Evolutionary conservation across 1,140 invertebrate genomes (phyloP).

Genomic region (Rhizoglyphus robini): DNA sequence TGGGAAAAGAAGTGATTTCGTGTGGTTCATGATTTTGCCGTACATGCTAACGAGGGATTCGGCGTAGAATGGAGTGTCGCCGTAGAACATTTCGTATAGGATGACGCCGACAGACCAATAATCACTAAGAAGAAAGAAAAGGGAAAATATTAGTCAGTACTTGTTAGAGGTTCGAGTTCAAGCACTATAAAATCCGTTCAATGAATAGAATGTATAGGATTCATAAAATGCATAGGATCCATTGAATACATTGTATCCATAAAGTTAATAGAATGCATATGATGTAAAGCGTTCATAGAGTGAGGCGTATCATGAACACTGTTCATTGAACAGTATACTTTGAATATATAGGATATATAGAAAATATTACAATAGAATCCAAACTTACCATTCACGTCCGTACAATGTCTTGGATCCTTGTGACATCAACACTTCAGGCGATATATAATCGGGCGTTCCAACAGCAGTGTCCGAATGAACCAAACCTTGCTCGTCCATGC

Average conservation of each 20-base stretch:
- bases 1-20: slow-evolving; percentile 87
- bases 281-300: too few relatives aligned
- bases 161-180: slow-evolving; percentile 76
- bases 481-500: slow-evolving; percentile 86
- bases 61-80: slow-evolving; percentile 96
- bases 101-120: slow-evolving; percentile 99
- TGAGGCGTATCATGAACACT: too few relatives aligned
- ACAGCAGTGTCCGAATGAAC: slow-evolving; percentile 94
- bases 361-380: too few relatives aligned
- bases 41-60: slow-evolving; percentile 96
- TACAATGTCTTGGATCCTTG: slow-evolving; percentile 74
- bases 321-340: too few relatives aligned
- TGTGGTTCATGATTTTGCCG: slow-evolving; percentile 97
- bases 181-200: too few relatives aligned
- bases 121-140: slow-evolving; percentile 47
- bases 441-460: slow-evolving; percentile 98
- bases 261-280: too few relatives aligned
- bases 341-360: background rate
- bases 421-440: slow-evolving; percentile 92
- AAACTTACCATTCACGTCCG: slow-evolving; percentile 22
- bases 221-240: too few relatives aligned
- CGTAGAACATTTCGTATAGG: slow-evolving; percentile 92
- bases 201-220: too few relatives aligned
- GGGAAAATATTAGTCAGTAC: background rate
- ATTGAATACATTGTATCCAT: too few relatives aligned